Conservation (phyloP, 92 coral and sea anemone genomes). For the Metridium senile region DNA sequence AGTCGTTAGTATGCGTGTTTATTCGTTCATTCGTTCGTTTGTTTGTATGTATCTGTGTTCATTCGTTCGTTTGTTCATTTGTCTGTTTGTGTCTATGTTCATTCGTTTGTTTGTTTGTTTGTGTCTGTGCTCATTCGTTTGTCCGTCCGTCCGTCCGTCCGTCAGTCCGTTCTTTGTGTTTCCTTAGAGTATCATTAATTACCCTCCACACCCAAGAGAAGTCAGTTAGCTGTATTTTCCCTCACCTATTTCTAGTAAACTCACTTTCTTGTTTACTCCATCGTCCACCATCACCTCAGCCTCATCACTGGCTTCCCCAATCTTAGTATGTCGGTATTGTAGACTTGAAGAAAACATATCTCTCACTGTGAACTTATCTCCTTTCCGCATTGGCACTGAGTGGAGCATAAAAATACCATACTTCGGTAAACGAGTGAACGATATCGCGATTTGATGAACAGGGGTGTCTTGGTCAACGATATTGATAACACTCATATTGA, state of each 20-base stretch:
- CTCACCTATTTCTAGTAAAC: slow-evolving; percentile 75
- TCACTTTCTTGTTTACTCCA: slow-evolving; percentile 66
- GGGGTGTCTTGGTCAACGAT: slow-evolving; percentile 63
- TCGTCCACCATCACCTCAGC: slow-evolving; percentile 64
- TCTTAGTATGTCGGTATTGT: slow-evolving; percentile 58
- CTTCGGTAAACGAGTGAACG: slow-evolving; percentile 61
- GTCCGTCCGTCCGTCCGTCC: no score
- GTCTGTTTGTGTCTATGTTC: no score
- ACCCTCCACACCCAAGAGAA: no score
- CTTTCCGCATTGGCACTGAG: slow-evolving; percentile 54
- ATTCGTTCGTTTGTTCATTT: no score
- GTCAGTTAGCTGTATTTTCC: no score
- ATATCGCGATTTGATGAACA: slow-evolving; percentile 39
- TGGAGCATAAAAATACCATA: slow-evolving; percentile 70
- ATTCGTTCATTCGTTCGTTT: no score
- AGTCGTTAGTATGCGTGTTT: no score
- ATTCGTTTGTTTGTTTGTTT: no score
- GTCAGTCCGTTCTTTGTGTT: no score
- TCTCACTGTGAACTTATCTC: slow-evolving; percentile 64
- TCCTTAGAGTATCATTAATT: no score
- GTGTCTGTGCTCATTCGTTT: no score
- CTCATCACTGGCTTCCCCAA: slow-evolving; percentile 87
- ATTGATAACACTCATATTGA: slow-evolving; percentile 36
- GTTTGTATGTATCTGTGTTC: no score
- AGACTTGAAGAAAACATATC: slow-evolving; percentile 67